Conservation (phyloP, 1,140 invertebrate species). For the Papilio aristodemus region DNA sequence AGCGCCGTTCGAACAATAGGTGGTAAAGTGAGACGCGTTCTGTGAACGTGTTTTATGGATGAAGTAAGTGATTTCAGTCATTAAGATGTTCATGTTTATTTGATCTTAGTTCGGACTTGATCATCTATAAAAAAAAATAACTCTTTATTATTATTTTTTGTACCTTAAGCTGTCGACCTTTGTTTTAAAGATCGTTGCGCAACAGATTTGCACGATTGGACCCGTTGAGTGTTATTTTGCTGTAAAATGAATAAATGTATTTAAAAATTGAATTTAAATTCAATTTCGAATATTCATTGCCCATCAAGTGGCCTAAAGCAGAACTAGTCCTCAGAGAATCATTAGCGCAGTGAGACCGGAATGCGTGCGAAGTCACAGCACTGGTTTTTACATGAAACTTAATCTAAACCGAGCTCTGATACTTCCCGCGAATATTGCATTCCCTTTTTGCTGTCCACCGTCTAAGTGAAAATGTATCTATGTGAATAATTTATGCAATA, state of each 20-base stretch:
- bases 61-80: background rate
- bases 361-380: slow-evolving; percentile 24
- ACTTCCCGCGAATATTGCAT: slow-evolving; percentile 31
- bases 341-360: slow-evolving; percentile 25
- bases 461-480: slow-evolving; percentile 28
- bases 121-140: background rate
- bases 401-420: slow-evolving; percentile 26
- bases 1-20: background rate
- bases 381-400: slow-evolving; percentile 28
- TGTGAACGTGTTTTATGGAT: slow-evolving; percentile 11
- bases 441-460: background rate
- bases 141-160: background rate
- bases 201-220: too few relatives aligned
- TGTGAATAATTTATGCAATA: slow-evolving; percentile 23
- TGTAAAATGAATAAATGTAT: too few relatives aligned
- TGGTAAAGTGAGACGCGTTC: slow-evolving; percentile 21
- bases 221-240: too few relatives aligned
- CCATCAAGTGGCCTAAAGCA: background rate
- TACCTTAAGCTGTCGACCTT: too few relatives aligned
- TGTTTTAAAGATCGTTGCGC: too few relatives aligned
- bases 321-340: slow-evolving; percentile 25
- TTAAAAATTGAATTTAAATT: background rate
- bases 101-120: background rate
- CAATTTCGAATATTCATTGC: background rate
- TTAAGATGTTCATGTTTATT: background rate